phyloP scores from a whole-genome alignment of 2,113 vertebrate species.

The Eublepharis macularius region DNA sequence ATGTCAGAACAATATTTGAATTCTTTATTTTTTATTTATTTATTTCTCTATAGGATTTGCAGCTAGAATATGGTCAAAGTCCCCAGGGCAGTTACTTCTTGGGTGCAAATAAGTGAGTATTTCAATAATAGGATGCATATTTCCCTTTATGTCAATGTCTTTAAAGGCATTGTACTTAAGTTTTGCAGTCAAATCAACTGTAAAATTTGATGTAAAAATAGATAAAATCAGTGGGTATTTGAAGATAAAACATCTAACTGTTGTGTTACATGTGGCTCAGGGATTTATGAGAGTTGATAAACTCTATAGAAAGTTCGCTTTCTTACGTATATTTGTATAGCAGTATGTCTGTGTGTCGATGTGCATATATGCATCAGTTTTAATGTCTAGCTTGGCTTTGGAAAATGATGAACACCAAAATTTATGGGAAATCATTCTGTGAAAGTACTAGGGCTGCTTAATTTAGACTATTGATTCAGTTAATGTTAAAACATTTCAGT shows the following conservation, averaged over 20 bases:
- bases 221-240: background rate
- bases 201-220: background rate
- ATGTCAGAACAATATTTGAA: background rate
- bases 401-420: background rate
- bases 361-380: background rate
- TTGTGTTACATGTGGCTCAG: background rate
- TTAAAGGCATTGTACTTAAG: background rate
- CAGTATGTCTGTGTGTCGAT: background rate
- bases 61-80: slow-evolving; percentile 89
- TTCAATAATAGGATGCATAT: background rate
- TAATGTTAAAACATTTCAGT: too few relatives aligned
- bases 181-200: background rate
- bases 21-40: background rate
- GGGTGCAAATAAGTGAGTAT: slow-evolving; percentile 94
- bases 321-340: background rate
- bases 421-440: background rate
- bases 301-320: background rate
- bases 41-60: slow-evolving; percentile 83
- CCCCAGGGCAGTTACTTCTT: slow-evolving; percentile 85
- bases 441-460: too few relatives aligned
- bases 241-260: background rate
- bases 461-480: too few relatives aligned
- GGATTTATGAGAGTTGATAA: background rate
- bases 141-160: background rate
- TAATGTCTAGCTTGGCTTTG: background rate